A percentile compares a stretch with the other conserved stretches of the same genome.
These are phyloP conservation scores for Telmatochromis sp. DNA, from an alignment of 2,113 vertebrate species.

Conservation along the genomic window DNA sequence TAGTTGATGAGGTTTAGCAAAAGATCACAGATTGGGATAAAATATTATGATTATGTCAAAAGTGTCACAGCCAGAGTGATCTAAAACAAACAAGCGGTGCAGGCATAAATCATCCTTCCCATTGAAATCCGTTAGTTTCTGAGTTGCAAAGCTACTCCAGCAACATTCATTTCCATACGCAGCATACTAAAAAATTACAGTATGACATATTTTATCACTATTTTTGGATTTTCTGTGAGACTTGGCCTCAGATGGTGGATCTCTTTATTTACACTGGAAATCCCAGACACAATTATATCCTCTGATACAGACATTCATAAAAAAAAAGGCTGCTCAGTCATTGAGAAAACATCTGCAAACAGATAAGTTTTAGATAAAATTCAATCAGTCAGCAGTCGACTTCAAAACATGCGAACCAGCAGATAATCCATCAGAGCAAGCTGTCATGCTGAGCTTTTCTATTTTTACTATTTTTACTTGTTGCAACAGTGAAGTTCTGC, in stretches of 20 bases:
- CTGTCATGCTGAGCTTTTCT: not conserved
- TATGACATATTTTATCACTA: not conserved
- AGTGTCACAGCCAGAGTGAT: not conserved
- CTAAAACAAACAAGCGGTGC: not conserved
- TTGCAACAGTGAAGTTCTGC: not conserved
- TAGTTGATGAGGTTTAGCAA: not conserved
- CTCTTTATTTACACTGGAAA: not conserved
- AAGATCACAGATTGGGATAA: not conserved
- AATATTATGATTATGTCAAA: not conserved
- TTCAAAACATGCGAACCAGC: not conserved
- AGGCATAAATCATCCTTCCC: not conserved
- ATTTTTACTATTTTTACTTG: not conserved
- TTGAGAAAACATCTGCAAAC: not conserved
- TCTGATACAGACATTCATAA: not conserved
- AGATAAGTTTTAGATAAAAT: not conserved
- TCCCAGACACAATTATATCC: not conserved
- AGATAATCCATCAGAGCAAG: not conserved
- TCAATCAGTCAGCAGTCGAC: not conserved
- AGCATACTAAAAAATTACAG: not conserved
- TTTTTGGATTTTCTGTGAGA: accelerated
- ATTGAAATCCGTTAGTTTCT: accelerated
- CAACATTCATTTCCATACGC: not conserved
- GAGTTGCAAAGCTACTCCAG: not conserved
- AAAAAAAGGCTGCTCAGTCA: not conserved
- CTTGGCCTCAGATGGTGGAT: not conserved